Evolutionary conservation across 2,113 vertebrate species (phyloP).

Genomic region (Sinocyclocheilus rhinocerous): DNA sequence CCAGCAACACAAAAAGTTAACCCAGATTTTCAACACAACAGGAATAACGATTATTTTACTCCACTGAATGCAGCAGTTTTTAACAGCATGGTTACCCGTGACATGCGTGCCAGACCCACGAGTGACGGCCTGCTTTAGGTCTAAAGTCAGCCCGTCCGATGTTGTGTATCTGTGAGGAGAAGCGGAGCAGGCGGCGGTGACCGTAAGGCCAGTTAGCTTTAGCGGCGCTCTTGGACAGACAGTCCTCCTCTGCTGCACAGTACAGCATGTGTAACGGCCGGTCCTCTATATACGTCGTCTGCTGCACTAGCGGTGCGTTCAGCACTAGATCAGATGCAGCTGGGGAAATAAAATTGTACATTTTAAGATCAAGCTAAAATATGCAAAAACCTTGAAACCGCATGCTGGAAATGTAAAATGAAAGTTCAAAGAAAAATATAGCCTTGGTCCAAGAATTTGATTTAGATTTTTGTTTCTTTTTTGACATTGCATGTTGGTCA

Average conservation of each 20-base stretch:
- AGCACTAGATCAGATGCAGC: conserved; percentile 92
- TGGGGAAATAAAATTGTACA: conserved; percentile 60
- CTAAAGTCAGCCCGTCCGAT: conserved; percentile 93
- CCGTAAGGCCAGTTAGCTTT: conserved; percentile 96
- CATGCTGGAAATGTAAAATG: neutral
- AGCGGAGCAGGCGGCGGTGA: conserved; percentile 92
- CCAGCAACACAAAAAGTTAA: neutral
- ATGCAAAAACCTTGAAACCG: neutral
- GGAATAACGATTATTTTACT: neutral
- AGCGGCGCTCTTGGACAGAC: conserved; percentile 86
- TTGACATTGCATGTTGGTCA: neutral
- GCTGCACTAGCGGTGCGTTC: conserved; percentile 87
- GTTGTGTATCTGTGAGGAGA: conserved; percentile 99
- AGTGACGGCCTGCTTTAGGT: conserved; percentile 94
- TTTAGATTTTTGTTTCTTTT: conserved; percentile 9
- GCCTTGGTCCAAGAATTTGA: conserved; percentile 18
- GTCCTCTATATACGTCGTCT: conserved; percentile 96
- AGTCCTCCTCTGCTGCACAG: conserved; percentile 95
- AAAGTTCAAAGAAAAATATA: neutral
- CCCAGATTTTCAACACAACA: neutral
- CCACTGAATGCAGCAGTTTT: no score
- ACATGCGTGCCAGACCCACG: conserved; percentile 98
- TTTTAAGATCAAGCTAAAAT: neutral
- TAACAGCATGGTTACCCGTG: conserved; percentile 80
- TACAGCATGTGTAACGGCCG: conserved; percentile 96